These are phyloP conservation scores for Lasiurus borealis DNA, from an alignment of 2,113 vertebrate genomes.

Conservation along the genomic window DNA sequence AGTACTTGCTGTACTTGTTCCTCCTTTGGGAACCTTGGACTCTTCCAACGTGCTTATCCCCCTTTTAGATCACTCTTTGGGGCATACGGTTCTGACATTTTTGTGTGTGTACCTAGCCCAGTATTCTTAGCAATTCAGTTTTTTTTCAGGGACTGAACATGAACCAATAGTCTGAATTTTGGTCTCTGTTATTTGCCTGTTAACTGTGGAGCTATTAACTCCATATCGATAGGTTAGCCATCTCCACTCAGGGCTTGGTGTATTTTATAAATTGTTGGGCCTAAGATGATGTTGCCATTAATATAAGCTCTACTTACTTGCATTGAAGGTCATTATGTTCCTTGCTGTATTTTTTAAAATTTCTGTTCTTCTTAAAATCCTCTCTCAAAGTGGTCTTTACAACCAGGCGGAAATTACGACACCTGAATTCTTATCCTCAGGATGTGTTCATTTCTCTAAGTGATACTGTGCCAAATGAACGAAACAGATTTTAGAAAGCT, in stretches of 20 bases:
- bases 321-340: constrained; percentile 9
- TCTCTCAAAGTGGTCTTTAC: neutral
- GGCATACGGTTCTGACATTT: neutral
- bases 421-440: neutral
- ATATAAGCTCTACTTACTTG: neutral
- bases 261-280: neutral
- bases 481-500: constrained; percentile 1
- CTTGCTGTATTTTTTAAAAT: neutral
- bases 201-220: neutral
- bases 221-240: neutral
- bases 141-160: neutral
- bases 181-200: neutral
- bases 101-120: neutral
- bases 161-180: constrained; percentile 36
- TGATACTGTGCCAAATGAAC: constrained; percentile 5
- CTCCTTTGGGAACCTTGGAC: neutral
- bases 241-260: neutral
- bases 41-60: neutral
- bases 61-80: neutral
- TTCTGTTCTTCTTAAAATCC: constrained; percentile 17
- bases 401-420: neutral
- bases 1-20: neutral
- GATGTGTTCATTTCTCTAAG: neutral
- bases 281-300: neutral
- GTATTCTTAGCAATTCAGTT: neutral